Evolutionary conservation across 2,888 invertebrate species (phyloP), one percentile per base, ranked within the genome.

Genomic region (Azorinus chamasolen): DNA sequence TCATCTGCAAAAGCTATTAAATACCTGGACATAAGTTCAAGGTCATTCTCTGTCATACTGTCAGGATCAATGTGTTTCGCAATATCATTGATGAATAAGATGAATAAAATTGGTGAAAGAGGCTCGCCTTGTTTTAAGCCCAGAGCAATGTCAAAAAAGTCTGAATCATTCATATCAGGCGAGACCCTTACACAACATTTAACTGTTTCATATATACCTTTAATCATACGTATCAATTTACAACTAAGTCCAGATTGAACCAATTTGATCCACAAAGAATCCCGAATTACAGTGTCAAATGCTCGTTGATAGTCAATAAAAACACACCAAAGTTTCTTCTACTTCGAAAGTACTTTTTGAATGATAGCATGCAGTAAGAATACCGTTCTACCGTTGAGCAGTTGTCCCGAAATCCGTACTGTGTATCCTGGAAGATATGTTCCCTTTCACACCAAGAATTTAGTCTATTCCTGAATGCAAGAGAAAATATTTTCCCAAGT

Each of bases 281-380:
- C 48, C 1, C 58, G 25, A 20, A 25, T 50, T 2, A 78, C 55
- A 27, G 58, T 65, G 39, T 78, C 69, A 54, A 78, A 78, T 16
- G 72, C 72, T 16, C 64, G 51, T 25, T 32, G 14, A 20, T 64
- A 64, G 20, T 71, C 71, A 14, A 76, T 48, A 37, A 70, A 76
- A 22, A 20, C 45, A 43, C 76, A 70, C n/a, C 50, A 70, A 2
- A 76, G 32, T n/a, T 50, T 55, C 25, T 32, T 54, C 22, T 51
- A 27, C 16, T 63, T 53, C 27, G 57, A 22, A 43, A 71, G 41
- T 0, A 57, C 24, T 18, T 55, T 64, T 53, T 66, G 37, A 2
- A 72, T 71, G 1, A 72, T 16, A 53, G 25, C 32, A 39, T 77
- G 68, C 39, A 72, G 51, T 20, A 62, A 32, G 45, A 69, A 78